phyloP scores from a whole-genome alignment of 2,888 invertebrate genomes.

The Standfussiana lucernea region DNA sequence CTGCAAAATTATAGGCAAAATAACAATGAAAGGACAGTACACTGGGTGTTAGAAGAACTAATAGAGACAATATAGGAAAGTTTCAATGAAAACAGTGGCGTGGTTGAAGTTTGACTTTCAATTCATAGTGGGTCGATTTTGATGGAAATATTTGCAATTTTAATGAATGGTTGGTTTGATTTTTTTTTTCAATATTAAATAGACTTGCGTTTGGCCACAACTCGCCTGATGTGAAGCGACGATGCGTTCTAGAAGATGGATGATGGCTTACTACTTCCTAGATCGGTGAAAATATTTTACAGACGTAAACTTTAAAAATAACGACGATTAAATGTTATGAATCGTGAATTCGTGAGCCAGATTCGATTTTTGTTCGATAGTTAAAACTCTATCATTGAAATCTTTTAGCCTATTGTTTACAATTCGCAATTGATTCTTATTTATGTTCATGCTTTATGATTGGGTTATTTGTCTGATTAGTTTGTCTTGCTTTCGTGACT shows the following conservation, averaged over 20 bases:
- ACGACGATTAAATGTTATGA: not conserved
- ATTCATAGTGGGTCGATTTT: not conserved
- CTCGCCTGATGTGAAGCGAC: too few relatives aligned
- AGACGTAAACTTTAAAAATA: not conserved
- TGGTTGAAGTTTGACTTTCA: not conserved
- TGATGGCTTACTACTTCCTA: not conserved
- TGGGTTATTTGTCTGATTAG: not conserved
- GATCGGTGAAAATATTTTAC: not conserved
- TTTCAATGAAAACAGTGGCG: not conserved
- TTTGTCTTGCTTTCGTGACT: not conserved
- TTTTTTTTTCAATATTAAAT: too few relatives aligned
- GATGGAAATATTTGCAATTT: not conserved
- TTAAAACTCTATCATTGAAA: not conserved
- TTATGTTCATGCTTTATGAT: not conserved
- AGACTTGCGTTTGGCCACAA: too few relatives aligned
- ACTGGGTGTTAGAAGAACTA: not conserved
- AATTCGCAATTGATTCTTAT: not conserved
- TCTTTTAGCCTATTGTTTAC: not conserved
- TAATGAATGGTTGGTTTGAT: too few relatives aligned
- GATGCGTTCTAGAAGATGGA: too few relatives aligned
- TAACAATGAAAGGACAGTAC: not conserved
- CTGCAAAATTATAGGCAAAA: not conserved
- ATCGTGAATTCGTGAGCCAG: not conserved
- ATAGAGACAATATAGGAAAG: constrained; percentile 5
- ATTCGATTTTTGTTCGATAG: not conserved